Conservation (phyloP, 2,113 vertebrate species). For the Xiphias gladius region DNA sequence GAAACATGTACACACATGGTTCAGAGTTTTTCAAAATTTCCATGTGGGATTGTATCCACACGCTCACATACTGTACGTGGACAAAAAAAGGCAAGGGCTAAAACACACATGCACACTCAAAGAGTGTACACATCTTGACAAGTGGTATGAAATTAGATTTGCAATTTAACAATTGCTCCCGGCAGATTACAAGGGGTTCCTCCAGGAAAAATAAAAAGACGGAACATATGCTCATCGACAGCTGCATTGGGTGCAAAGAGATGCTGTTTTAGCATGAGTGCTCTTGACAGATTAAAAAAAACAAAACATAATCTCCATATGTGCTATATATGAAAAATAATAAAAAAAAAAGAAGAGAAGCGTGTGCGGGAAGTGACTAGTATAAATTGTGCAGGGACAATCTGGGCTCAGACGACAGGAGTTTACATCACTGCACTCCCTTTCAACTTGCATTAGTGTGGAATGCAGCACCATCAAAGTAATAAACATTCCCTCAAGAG, state of each 20-base stretch:
- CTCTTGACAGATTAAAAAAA: conserved; percentile 70
- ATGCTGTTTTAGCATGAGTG: conserved; percentile 57
- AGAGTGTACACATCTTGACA: conserved; percentile 44
- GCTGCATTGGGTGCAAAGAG: conserved; percentile 65
- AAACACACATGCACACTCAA: background rate
- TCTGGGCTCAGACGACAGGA: conserved; percentile 59
- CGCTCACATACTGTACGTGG: background rate
- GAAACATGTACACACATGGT: background rate
- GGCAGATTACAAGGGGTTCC: conserved; percentile 67
- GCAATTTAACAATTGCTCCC: conserved; percentile 67
- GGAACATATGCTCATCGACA: conserved; percentile 73
- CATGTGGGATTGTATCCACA: background rate
- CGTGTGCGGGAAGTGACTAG: conserved; percentile 48
- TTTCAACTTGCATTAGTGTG: conserved; percentile 66
- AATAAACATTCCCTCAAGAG: conserved; percentile 67
- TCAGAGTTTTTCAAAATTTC: background rate
- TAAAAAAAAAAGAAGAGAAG: conserved; percentile 12
- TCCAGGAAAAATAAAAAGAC: conserved; percentile 63
- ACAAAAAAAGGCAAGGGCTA: background rate
- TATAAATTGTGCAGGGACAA: conserved; percentile 64
- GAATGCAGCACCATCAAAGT: conserved; percentile 60
- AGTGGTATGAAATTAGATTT: conserved; percentile 66
- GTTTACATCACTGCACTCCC: conserved; percentile 57
- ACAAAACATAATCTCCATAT: conserved; percentile 64
- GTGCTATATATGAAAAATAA: conserved; percentile 64